Evolutionary conservation across 2,113 vertebrate genomes (phyloP).

Genomic region (Bolborhynchus lineola): DNA sequence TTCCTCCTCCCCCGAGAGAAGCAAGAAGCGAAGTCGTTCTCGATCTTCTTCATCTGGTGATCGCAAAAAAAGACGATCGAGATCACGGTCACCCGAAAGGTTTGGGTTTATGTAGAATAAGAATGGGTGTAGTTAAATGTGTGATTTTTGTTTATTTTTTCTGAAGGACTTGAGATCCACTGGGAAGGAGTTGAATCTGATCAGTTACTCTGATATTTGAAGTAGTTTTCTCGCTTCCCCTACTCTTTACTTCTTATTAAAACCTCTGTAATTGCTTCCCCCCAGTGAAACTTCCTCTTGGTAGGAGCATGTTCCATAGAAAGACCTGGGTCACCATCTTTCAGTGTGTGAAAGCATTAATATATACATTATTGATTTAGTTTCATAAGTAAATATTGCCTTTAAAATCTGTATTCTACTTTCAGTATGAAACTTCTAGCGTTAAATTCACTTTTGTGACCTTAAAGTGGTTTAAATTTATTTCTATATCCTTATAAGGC

Average conservation of each 20-base stretch:
- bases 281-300: not conserved
- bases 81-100: slow-evolving; percentile 99
- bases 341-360: not conserved
- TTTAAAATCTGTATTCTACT: not conserved
- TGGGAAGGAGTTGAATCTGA: slow-evolving; percentile 18
- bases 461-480: slow-evolving; percentile 1
- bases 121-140: slow-evolving; percentile 81
- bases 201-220: not conserved
- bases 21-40: slow-evolving; percentile 94
- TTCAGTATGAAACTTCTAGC: not conserved
- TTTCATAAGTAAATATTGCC: not conserved
- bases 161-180: slow-evolving; percentile 13
- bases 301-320: not conserved
- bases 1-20: slow-evolving; percentile 91
- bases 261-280: not conserved
- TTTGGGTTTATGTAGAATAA: slow-evolving; percentile 99
- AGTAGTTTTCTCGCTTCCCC: not conserved
- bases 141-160: not conserved
- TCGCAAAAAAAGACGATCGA: slow-evolving; percentile 96
- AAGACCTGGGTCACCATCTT: not conserved
- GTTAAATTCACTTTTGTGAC: not conserved
- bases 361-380: not conserved
- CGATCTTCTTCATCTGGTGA: slow-evolving; percentile 93
- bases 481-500: not conserved
- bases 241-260: not conserved